A percentile compares a stretch with the other conserved stretches of the same genome.
Conservation (phyloP, 1,140 invertebrate genomes). For the Drosophila leontia region DNA sequence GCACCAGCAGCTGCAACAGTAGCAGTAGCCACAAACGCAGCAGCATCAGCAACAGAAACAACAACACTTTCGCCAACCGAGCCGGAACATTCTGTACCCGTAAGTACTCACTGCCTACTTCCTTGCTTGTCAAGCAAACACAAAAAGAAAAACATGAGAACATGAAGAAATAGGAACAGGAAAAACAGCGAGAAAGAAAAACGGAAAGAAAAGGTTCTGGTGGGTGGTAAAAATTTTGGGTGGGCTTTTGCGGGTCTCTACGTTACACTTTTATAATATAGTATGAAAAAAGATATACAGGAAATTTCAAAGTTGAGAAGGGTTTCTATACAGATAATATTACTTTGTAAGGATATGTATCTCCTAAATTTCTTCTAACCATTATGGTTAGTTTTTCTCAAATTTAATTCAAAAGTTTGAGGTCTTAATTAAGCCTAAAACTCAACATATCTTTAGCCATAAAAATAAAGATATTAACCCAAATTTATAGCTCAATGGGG, state of each 20-base stretch:
- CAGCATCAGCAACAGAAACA: slow-evolving; percentile 54
- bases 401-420: too few relatives aligned
- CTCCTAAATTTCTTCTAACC: too few relatives aligned
- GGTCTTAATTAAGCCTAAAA: too few relatives aligned
- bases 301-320: too few relatives aligned
- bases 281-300: too few relatives aligned
- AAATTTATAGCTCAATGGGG: neutral
- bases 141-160: slow-evolving; percentile 2
- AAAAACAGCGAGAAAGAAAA: slow-evolving; percentile 21
- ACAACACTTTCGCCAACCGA: slow-evolving; percentile 82
- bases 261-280: slow-evolving; percentile 6
- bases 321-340: neutral
- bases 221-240: slow-evolving; percentile 13
- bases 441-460: neutral
- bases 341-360: neutral
- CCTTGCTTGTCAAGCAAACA: slow-evolving; percentile 3
- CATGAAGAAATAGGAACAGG: neutral
- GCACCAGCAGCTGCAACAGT: slow-evolving; percentile 38
- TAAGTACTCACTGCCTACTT: slow-evolving; percentile 63
- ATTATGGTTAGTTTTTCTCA: too few relatives aligned
- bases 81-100: slow-evolving; percentile 85
- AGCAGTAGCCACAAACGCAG: slow-evolving; percentile 40
- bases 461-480: slow-evolving; percentile 2
- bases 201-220: slow-evolving; percentile 33
- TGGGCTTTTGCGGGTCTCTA: slow-evolving; percentile 11